These are phyloP conservation scores for Chloropsis cyanopogon DNA, from an alignment of 2,113 vertebrate species.

Conservation along the genomic window DNA sequence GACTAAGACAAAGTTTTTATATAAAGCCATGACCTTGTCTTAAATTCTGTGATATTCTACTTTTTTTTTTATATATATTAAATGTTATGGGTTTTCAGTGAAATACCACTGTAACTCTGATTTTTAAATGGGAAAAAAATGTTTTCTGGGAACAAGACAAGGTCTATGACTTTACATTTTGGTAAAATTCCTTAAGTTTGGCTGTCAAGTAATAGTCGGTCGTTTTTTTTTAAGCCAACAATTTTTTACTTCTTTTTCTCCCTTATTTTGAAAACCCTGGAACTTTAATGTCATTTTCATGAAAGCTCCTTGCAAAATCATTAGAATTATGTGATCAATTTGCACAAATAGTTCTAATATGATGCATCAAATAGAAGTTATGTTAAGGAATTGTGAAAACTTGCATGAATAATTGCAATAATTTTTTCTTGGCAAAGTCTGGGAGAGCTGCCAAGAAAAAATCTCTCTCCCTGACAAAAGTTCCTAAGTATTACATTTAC, in stretches of 20 bases:
- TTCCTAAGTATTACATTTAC: background rate
- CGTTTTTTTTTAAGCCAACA: background rate
- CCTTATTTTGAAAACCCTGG: background rate
- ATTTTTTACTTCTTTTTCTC: background rate
- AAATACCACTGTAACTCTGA: background rate
- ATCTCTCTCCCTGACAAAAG: background rate
- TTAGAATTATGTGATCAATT: background rate
- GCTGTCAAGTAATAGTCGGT: background rate
- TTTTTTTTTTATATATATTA: background rate
- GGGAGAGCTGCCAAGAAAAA: slow-evolving; percentile 33
- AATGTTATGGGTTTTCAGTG: background rate
- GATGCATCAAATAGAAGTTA: background rate
- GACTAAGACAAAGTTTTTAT: background rate
- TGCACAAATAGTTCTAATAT: background rate
- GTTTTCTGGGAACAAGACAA: background rate
- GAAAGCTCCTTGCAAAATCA: background rate
- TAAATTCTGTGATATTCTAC: background rate
- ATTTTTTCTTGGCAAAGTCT: slow-evolving; percentile 1
- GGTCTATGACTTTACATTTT: background rate
- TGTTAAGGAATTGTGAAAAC: background rate
- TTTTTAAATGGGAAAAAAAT: background rate
- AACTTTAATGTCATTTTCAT: background rate
- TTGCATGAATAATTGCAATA: background rate
- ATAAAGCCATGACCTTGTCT: background rate
- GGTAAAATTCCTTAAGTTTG: background rate